A percentile compares a stretch with the other conserved stretches of the same genome.
Conservation (phyloP, 2,888 invertebrate species). For the Poecilobothrus nobilitatus region DNA sequence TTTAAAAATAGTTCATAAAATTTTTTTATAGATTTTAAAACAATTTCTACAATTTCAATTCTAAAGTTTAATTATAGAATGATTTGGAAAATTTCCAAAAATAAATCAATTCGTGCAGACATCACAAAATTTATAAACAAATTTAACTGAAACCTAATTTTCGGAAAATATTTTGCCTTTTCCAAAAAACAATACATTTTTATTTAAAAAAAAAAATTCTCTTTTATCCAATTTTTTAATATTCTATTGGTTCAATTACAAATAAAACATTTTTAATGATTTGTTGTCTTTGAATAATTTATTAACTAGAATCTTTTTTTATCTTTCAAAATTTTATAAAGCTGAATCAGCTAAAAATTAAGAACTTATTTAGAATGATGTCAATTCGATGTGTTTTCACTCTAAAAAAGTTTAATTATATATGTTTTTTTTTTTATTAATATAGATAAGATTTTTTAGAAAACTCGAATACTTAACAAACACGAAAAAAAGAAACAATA, state of each 20-base stretch:
- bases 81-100: not conserved
- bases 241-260: too few species aligned
- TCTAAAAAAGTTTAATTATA: not conserved
- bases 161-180: too few species aligned
- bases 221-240: too few species aligned
- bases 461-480: constrained; percentile 3
- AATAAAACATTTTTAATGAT: too few species aligned
- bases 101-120: not conserved
- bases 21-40: too few species aligned
- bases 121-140: too few species aligned
- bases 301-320: not conserved
- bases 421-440: not conserved
- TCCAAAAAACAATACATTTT: too few species aligned
- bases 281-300: not conserved
- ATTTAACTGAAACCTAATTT: too few species aligned
- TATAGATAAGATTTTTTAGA: not conserved
- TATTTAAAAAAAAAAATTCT: too few species aligned
- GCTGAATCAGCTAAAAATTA: not conserved
- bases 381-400: not conserved
- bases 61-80: too few species aligned
- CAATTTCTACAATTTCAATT: too few species aligned
- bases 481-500: not conserved
- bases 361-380: not conserved
- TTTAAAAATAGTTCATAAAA: too few species aligned
- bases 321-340: not conserved